Base-by-base conservation (phyloP, 2,888 invertebrate genomes). In the Callyntrura guangdongensis region DNA sequence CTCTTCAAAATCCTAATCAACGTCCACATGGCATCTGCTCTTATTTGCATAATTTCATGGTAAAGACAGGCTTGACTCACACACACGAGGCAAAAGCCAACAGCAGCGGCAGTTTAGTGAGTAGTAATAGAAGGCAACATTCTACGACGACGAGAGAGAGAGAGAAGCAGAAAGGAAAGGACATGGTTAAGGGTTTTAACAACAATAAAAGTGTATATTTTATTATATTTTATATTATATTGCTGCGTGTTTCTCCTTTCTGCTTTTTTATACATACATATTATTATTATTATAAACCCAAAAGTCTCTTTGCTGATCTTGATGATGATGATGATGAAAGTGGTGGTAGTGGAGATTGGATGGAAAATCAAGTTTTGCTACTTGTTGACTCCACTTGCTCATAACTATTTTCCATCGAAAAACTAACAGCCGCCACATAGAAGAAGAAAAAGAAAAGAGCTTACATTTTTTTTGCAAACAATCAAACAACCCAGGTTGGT, bases 351-450 rank as follows among this genome's bases (percentile, higher is more conserved):
- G 47, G 53, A n/a, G 64, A 82, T 82, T 17, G 45, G 53, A 61
- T 82, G 45, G 86, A 47, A 72, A 86, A 86, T 86, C 86, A 86
- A 72, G 86, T 86, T 86, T 77, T 59, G 86, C 86, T 72, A 86
- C 86, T 86, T 86, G 86, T 86, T 86, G 74, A 74, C 86, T 86
- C 69, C 49, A 61, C 64, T 84, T 82, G 81, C 79, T 79, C 56
- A 56, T 56, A 53, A 79, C 45, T 5, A 53, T 27, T 56, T 81
- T 56, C 79, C 79, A 45, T 27, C 79, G 56, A 79, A 79, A 27
- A 56, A 79, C 25, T 79, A 79, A 79, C 27, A 17, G 25, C n/a
- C 36, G 6, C 3, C 36, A 6, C 6, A 36, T 6, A 4, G 36
- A 14, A 79, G 36, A 79, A 79, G n/a, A 20, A 22, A 79, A 22